These are phyloP conservation scores for Cladorhizidae sp. DNA, from an alignment of 37 sponge, comb jelly and placozoan species.

Conservation along the genomic window DNA sequence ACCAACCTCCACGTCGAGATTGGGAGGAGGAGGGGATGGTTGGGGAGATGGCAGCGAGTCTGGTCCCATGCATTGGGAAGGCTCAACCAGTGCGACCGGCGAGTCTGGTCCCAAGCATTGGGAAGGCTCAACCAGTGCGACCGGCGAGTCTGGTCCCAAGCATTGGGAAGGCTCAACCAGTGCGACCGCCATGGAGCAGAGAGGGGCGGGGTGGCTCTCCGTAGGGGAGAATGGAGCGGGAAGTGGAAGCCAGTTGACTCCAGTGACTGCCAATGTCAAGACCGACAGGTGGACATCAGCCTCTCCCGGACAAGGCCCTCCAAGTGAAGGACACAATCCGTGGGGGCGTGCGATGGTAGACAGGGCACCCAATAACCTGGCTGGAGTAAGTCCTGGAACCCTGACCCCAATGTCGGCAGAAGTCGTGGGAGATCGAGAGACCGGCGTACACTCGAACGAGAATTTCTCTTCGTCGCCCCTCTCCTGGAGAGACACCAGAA, in stretches of 20 bases:
- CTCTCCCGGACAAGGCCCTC: neutral
- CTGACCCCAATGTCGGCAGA: neutral
- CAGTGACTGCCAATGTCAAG: no score
- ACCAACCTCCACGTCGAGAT: no score
- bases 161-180: no score
- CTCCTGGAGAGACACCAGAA: neutral
- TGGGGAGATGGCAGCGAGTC: no score
- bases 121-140: no score
- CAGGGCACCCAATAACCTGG: slow-evolving; percentile 4
- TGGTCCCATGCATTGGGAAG: no score
- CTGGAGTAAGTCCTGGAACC: neutral
- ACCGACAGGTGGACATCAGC: neutral
- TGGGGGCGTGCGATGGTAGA: slow-evolving; percentile 18
- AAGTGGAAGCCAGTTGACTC: neutral
- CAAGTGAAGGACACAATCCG: neutral
- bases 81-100: no score
- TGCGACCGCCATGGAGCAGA: no score
- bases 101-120: no score
- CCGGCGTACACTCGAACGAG: neutral
- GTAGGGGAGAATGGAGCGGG: neutral
- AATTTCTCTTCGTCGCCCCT: neutral
- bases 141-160: no score
- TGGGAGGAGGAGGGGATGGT: no score
- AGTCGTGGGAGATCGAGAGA: neutral
- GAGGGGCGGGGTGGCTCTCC: neutral